These are phyloP conservation scores for Pectinophora gossypiella DNA, from an alignment of 1,140 invertebrate species.

Conservation along the genomic window DNA sequence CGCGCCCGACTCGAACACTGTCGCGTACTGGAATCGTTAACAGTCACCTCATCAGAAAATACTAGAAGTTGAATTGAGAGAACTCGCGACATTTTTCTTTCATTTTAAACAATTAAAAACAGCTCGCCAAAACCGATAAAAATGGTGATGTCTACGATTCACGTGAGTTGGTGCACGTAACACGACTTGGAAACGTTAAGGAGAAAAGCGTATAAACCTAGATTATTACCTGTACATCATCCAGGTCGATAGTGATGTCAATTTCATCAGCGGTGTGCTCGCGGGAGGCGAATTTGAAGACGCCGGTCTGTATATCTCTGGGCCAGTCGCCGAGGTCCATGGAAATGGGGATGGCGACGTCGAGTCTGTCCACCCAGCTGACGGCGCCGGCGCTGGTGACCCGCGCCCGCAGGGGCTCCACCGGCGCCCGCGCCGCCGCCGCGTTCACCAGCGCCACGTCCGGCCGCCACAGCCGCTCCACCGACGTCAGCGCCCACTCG, in stretches of 20 bases:
- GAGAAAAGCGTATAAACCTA: no score
- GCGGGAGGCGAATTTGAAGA: constrained; percentile 45
- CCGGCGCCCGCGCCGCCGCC: constrained; percentile 17
- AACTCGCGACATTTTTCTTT: no score
- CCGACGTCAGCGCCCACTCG: constrained; percentile 22
- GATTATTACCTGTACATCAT: no score
- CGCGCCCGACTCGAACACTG: constrained; percentile 39
- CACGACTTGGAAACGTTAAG: neutral
- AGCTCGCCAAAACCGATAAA: no score
- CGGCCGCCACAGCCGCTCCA: constrained; percentile 49
- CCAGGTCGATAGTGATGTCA: constrained; percentile 15
- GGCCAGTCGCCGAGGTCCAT: constrained; percentile 46
- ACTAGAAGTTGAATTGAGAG: no score
- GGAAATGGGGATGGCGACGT: constrained; percentile 34
- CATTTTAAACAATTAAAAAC: no score
- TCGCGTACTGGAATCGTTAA: constrained; percentile 31
- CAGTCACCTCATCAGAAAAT: no score
- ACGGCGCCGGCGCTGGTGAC: constrained; percentile 32
- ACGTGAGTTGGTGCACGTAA: no score
- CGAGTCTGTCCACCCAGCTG: constrained; percentile 33
- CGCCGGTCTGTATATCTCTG: constrained; percentile 30
- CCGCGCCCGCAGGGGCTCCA: constrained; percentile 29
- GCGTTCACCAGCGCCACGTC: constrained; percentile 43
- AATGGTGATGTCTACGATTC: no score
- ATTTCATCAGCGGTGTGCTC: constrained; percentile 31